Evolutionary conservation across 1,140 invertebrate species (phyloP).

Genomic region (Aphelenchoides fujianensis): DNA sequence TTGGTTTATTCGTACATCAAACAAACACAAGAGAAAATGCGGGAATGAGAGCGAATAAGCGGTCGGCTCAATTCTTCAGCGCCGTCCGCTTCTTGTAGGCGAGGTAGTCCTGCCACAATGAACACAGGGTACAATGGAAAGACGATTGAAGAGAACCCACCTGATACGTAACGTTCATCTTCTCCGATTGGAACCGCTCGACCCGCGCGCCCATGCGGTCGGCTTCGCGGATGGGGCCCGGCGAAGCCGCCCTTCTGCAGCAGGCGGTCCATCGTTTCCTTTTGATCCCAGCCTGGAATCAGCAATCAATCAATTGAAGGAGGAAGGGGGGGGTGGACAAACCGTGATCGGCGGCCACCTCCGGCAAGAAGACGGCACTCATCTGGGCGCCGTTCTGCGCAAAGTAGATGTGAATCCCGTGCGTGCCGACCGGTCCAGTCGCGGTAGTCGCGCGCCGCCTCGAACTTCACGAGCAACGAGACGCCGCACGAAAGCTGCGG

Average conservation of each 20-base stretch:
- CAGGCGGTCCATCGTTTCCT: conserved; percentile 94
- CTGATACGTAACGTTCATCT: conserved; percentile 77
- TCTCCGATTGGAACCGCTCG: conserved; percentile 88
- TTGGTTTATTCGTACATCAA: too few species aligned
- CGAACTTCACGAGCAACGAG: conserved; percentile 88
- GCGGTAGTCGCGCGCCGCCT: conserved; percentile 86
- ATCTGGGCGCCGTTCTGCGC: conserved; percentile 86
- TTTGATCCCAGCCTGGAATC: conserved; percentile 82
- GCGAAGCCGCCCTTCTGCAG: conserved; percentile 94
- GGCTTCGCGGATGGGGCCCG: conserved; percentile 79
- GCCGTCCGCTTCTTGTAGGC: not conserved
- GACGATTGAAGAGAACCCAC: conserved; percentile 64
- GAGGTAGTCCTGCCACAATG: not conserved
- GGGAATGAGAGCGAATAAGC: not conserved
- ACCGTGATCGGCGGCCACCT: conserved; percentile 96
- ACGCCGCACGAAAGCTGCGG: conserved; percentile 87
- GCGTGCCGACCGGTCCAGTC: conserved; percentile 95
- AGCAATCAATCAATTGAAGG: conserved; percentile 18
- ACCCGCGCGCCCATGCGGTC: conserved; percentile 82
- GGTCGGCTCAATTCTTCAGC: not conserved
- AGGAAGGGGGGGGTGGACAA: too few species aligned
- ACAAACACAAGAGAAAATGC: conserved; percentile 1
- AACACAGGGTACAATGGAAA: too few species aligned
- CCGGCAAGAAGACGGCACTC: conserved; percentile 94
- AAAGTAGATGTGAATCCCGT: conserved; percentile 97